These are phyloP conservation scores for Carpatolechia fugitivella DNA, from an alignment of 2,888 invertebrate species.

Conservation along the genomic window DNA sequence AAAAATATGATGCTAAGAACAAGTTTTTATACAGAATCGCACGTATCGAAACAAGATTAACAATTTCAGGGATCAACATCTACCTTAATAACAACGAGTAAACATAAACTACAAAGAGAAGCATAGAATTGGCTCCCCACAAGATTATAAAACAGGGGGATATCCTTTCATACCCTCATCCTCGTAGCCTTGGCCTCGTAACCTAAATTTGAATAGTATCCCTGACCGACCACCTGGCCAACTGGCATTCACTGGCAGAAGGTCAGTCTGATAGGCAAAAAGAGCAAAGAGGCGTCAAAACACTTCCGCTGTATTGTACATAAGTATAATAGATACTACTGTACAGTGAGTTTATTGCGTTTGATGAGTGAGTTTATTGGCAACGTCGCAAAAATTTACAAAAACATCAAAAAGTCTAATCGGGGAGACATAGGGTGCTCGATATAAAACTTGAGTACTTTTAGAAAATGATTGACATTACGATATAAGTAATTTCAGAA, in stretches of 20 bases:
- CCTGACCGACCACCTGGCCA: not conserved
- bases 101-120: not conserved
- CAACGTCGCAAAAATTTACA: not conserved
- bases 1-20: too few relatives aligned
- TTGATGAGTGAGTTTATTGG: not conserved
- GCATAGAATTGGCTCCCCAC: too few relatives aligned
- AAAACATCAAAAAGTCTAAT: not conserved
- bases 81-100: too few relatives aligned
- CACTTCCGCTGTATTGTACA: not conserved
- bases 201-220: not conserved
- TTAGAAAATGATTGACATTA: not conserved
- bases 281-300: not conserved
- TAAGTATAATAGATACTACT: too few relatives aligned
- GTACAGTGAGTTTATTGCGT: too few relatives aligned
- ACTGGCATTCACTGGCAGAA: not conserved
- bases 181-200: slow-evolving; percentile 1
- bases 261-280: not conserved
- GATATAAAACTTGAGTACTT: not conserved
- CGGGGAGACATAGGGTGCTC: not conserved
- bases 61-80: too few relatives aligned
- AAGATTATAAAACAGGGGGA: not conserved
- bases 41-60: too few relatives aligned
- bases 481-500: not conserved
- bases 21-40: too few relatives aligned
- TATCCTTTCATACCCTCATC: not conserved